Conservation (phyloP, 2,113 vertebrate species). For the Arizona elegans region DNA sequence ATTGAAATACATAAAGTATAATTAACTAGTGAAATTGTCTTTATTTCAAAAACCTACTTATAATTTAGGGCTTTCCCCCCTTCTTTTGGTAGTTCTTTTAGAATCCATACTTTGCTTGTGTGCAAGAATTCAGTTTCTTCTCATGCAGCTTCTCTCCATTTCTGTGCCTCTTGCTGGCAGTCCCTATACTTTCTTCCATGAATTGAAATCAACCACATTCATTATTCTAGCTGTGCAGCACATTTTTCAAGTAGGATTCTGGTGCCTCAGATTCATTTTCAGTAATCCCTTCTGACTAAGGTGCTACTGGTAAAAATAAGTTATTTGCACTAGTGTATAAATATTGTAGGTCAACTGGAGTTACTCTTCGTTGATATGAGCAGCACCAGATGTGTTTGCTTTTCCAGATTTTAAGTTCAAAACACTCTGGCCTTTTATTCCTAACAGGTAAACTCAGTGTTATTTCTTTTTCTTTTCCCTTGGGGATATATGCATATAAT, state of each 20-base stretch:
- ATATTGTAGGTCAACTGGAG: background rate
- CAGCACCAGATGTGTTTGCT: background rate
- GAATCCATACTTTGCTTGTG: background rate
- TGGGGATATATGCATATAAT: background rate
- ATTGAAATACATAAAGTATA: background rate
- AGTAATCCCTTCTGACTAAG: background rate
- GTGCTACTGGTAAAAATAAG: background rate
- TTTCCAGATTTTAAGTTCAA: background rate
- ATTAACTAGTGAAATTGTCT: background rate
- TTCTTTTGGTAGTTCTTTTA: background rate
- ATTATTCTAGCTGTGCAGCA: background rate
- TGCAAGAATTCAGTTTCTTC: background rate
- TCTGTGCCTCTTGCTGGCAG: background rate
- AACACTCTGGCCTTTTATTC: background rate
- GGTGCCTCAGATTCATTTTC: background rate
- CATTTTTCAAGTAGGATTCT: background rate
- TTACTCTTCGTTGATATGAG: background rate
- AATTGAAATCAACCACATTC: background rate
- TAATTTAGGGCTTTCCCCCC: background rate
- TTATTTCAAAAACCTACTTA: background rate
- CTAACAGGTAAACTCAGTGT: background rate
- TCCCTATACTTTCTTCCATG: background rate
- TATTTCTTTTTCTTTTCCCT: background rate
- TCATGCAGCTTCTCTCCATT: background rate
- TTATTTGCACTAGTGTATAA: background rate